phyloP scores from a whole-genome alignment of 1,140 invertebrate genomes.

The Caenorhabditis inopinata region DNA sequence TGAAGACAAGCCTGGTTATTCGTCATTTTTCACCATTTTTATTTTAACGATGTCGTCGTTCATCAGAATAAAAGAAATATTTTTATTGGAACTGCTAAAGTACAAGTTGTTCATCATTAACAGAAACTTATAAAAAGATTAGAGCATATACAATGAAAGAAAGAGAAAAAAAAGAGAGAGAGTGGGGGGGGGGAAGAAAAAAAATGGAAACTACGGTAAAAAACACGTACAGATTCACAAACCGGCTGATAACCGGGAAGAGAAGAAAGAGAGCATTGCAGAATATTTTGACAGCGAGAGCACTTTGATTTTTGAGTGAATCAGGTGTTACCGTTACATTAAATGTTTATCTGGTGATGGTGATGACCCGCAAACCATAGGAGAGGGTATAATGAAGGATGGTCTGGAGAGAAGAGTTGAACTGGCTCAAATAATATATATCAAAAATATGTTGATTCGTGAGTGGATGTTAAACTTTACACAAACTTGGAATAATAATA shows the following conservation, averaged over 20 bases:
- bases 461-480: neutral
- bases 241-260: conserved; percentile 24
- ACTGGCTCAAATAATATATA: too few relatives aligned
- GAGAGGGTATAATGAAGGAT: neutral
- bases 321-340: neutral
- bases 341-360: neutral
- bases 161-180: neutral
- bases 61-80: neutral
- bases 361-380: conserved; percentile 6
- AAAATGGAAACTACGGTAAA: neutral
- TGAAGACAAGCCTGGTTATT: too few relatives aligned
- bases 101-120: neutral
- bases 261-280: neutral
- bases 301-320: too few relatives aligned
- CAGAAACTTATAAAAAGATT: neutral
- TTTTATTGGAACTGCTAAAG: neutral
- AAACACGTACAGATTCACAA: conserved; percentile 23
- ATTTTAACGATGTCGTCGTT: too few relatives aligned
- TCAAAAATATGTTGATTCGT: neutral
- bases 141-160: neutral
- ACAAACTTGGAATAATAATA: neutral
- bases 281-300: too few relatives aligned
- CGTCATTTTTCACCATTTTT: too few relatives aligned
- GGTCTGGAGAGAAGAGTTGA: too few relatives aligned
- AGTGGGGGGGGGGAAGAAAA: neutral